These are phyloP conservation scores for Doryteuthis pealeii DNA, from an alignment of 1,140 invertebrate genomes.

Conservation along the genomic window DNA sequence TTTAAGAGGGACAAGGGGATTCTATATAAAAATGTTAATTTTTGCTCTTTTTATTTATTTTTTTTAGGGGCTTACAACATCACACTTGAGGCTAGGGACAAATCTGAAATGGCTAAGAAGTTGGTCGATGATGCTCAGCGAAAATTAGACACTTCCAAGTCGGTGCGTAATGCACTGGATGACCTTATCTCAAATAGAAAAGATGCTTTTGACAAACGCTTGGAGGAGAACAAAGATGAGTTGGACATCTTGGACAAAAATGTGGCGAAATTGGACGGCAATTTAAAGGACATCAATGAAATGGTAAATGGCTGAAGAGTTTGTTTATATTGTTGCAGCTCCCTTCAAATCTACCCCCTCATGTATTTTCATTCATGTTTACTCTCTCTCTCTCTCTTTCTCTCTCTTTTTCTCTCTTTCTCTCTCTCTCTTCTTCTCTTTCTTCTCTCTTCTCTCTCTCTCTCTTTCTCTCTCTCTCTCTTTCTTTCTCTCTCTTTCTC, in stretches of 20 bases:
- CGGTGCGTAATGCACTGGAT: conserved; percentile 75
- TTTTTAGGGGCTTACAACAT: conserved; percentile 79
- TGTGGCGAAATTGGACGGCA: conserved; percentile 68
- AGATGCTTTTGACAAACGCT: conserved; percentile 67
- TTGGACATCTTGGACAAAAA: conserved; percentile 68
- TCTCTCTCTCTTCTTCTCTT: no score
- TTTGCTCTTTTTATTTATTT: no score
- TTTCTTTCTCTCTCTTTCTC: background rate
- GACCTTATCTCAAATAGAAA: conserved; percentile 71
- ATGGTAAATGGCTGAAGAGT: conserved; percentile 56
- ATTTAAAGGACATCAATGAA: conserved; percentile 78
- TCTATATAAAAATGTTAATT: no score
- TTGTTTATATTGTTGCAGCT: background rate
- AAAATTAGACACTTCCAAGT: conserved; percentile 74
- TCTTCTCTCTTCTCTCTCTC: background rate
- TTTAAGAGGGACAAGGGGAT: no score
- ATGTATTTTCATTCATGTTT: background rate
- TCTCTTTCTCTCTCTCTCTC: background rate
- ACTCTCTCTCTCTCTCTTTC: background rate
- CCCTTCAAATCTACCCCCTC: background rate
- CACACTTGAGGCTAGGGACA: conserved; percentile 77
- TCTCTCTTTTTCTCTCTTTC: no score
- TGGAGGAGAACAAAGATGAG: conserved; percentile 46
- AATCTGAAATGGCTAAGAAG: conserved; percentile 70
- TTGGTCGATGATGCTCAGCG: conserved; percentile 61